Evolutionary conservation across 2,113 vertebrate genomes (phyloP).

Genomic region (Porphyrio hochstetteri): DNA sequence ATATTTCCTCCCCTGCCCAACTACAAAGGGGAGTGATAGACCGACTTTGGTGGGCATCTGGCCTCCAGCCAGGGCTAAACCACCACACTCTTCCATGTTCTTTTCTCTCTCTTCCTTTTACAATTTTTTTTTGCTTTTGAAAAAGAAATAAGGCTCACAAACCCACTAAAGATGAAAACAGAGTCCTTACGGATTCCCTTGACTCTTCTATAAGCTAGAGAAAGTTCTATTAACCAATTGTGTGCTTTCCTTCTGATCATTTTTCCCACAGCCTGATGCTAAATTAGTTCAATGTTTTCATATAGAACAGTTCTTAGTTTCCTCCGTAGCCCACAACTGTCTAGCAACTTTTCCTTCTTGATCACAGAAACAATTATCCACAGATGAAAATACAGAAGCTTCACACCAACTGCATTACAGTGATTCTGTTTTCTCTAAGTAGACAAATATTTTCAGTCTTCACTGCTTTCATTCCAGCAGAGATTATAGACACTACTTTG

Average conservation of each 20-base stretch:
- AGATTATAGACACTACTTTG: background rate
- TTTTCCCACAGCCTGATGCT: background rate
- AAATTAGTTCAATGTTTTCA: background rate
- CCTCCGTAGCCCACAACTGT: background rate
- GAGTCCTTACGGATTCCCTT: background rate
- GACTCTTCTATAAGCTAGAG: background rate
- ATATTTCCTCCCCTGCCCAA: too few species aligned
- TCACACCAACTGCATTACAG: background rate
- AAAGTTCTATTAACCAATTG: background rate
- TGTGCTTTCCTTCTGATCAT: background rate
- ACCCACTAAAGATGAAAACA: background rate
- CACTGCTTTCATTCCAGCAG: conserved; percentile 1
- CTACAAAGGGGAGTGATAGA: too few species aligned
- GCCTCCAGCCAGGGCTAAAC: too few species aligned
- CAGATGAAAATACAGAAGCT: conserved; percentile 13
- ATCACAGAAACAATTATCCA: background rate
- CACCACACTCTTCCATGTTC: background rate
- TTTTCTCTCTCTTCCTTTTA: background rate
- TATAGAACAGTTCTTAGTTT: background rate
- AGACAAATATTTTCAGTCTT: conserved; percentile 17
- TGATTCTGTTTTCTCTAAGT: background rate
- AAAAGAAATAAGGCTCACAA: background rate
- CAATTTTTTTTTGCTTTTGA: background rate
- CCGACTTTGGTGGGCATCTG: too few species aligned
- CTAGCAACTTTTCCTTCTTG: background rate